Evolutionary conservation across 2,797 vertebrate species (phyloP).

Genomic region (Esox masquinongy): DNA sequence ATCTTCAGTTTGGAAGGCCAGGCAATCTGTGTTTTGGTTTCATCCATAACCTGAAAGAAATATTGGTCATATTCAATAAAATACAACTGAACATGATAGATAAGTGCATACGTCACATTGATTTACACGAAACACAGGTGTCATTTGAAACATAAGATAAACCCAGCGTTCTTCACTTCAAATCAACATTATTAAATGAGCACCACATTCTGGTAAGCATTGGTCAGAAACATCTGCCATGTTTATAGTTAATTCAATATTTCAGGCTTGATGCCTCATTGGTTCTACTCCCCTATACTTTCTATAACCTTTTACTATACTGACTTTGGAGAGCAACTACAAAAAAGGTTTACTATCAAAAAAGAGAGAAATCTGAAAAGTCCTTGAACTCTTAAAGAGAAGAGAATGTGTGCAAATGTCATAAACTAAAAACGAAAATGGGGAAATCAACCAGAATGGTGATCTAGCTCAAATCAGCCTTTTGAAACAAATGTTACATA

Average conservation of each 20-base stretch:
- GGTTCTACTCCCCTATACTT: not conserved
- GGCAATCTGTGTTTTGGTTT: conserved; percentile 81
- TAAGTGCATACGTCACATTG: not conserved
- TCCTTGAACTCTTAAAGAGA: not conserved
- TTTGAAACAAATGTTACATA: conserved; percentile 10
- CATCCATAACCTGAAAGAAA: conserved; percentile 80
- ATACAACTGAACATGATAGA: not conserved
- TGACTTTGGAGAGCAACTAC: conserved; percentile 33
- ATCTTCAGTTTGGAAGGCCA: conserved; percentile 85
- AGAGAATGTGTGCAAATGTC: not conserved
- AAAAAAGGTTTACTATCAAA: conserved; percentile 11
- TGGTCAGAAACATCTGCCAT: not conserved
- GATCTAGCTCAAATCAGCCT: conserved; percentile 27
- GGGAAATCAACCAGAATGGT: conserved; percentile 6
- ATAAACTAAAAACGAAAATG: not conserved
- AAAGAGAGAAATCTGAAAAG: conserved; percentile 14
- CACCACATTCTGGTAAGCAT: not conserved
- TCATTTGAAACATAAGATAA: not conserved
- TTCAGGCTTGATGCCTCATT: conserved; percentile 22
- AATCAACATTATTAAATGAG: not conserved
- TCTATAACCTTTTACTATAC: conserved; percentile 13
- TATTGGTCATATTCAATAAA: conserved; percentile 14
- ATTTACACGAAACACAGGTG: not conserved
- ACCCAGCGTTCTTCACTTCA: not conserved
- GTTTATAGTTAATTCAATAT: conserved; percentile 22